Conservation (phyloP, 2,888 invertebrate species). For the Leucophenga maculata region DNA sequence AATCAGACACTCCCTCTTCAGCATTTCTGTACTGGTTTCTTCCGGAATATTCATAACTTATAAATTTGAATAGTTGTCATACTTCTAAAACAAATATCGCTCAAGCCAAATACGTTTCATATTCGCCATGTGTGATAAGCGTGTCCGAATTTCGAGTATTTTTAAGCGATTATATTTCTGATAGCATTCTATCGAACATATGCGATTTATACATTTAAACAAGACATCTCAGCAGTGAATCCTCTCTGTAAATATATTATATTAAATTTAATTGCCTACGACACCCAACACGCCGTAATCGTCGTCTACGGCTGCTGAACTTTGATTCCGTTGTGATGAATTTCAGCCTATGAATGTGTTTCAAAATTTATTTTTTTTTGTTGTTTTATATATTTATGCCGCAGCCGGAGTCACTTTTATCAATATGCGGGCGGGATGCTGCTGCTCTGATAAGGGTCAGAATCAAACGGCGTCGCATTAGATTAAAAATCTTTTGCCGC, state of each 20-base stretch:
- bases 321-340: not conserved
- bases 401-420: not conserved
- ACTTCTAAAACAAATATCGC: no score
- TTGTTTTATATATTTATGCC: not conserved
- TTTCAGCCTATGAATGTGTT: not conserved
- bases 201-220: no score
- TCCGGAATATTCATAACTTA: no score
- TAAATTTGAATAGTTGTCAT: no score
- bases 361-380: not conserved
- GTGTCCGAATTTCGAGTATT: not conserved
- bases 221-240: not conserved
- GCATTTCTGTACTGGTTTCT: no score
- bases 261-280: not conserved
- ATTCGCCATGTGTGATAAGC: not conserved
- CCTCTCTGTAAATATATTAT: not conserved
- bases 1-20: no score
- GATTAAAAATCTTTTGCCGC: no score
- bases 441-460: not conserved
- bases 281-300: not conserved
- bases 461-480: no score
- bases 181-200: not conserved
- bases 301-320: constrained; percentile 13
- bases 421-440: constrained; percentile 11
- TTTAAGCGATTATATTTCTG: not conserved
- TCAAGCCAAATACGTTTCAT: no score